Evolutionary conservation across 1,140 invertebrate genomes (phyloP), one percentile per base, ranked within the genome.

Genomic region (Drosophila eugracilis): DNA sequence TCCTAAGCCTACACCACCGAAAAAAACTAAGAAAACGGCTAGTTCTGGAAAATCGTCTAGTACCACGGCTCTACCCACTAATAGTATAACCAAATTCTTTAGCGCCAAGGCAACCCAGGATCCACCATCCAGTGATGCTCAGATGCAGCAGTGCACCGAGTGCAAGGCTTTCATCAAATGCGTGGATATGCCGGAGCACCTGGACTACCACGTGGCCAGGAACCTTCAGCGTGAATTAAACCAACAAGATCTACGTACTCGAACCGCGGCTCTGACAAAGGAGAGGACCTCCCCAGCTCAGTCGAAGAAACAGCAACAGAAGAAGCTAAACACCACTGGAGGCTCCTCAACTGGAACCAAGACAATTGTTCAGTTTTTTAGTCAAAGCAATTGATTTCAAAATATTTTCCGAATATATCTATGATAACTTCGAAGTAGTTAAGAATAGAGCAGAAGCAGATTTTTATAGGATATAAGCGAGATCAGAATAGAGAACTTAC

Each of bases 131-230:
- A 75, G 59, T 39, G 55, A 75, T 47, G 39, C 32, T n/a, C 28
- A 65, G 34, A 89, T 92, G 36, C 91, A 94, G 77, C 91, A 92
- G 42, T 96, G 95, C 88, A 6, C 85, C 1, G 93, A 95, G 75
- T 96, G 95, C 81, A 92, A 93, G 57, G 93, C 94, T 76, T 93
- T 91, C 74, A 92, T 96, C 28, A 81, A 92, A 22, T 14, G 91
- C n/a, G 91, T 92, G 4, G 94, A 94, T 60, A 93, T 94, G 80
- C 59, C 89, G 10, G 94, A 95, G 76, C 95, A 96, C 89, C 90
- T 92, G 54, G 95, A 96, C 91, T 96, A 94, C 90, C 95, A 96
- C 84, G 91, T 94, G 60, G 95, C 95, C 4, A 94, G 94, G 78
- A 94, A 93, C 76, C 78, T 96, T 28, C 95, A 91, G 39, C 77